Evolutionary conservation across 2,113 vertebrate genomes (phyloP).

Genomic region (Urocolius indicus): DNA sequence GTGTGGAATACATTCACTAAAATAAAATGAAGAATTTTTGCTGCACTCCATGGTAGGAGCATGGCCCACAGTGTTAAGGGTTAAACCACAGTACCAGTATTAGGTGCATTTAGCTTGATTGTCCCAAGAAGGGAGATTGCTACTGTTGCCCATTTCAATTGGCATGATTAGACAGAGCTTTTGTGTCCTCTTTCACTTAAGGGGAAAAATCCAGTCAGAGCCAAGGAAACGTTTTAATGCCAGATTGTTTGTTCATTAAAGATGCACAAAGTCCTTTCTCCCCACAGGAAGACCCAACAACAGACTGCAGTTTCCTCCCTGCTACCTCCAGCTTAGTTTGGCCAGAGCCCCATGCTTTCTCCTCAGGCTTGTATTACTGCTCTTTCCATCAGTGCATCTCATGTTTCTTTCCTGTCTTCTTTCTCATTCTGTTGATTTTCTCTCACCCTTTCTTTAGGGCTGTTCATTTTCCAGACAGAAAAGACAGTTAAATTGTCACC

Average conservation of each 20-base stretch:
- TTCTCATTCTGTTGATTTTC: neutral
- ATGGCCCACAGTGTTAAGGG: neutral
- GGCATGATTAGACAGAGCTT: neutral
- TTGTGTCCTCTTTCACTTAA: neutral
- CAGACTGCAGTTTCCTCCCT: neutral
- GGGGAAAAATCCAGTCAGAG: neutral
- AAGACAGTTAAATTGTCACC: constrained; percentile 4
- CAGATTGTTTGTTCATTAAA: neutral
- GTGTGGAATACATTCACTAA: neutral
- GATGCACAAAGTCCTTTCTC: neutral
- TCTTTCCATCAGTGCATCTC: neutral
- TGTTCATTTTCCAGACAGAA: constrained; percentile 23
- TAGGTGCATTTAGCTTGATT: neutral
- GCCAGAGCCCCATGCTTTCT: neutral
- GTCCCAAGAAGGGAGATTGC: neutral
- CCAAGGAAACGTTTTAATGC: neutral
- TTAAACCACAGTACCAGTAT: neutral
- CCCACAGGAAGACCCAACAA: neutral
- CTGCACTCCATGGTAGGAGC: neutral
- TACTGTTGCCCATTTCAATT: neutral
- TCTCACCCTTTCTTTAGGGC: neutral
- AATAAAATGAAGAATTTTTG: neutral
- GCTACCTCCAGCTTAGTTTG: neutral
- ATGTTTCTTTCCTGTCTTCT: neutral
- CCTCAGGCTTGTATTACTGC: neutral